Base-by-base conservation (phyloP, 1,140 invertebrate species). In the Pygmarrhopalites habei region DNA sequence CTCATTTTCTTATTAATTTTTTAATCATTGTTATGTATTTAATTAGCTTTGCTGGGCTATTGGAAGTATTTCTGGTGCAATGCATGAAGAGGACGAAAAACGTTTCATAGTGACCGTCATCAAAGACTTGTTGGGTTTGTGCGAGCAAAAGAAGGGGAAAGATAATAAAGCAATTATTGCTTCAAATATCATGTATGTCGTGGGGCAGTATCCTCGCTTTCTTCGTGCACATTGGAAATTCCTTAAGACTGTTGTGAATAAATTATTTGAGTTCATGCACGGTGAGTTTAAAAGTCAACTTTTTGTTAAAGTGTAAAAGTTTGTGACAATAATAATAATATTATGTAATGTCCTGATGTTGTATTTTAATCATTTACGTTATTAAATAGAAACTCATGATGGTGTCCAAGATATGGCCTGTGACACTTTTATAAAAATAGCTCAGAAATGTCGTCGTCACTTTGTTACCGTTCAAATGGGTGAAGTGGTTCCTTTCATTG, bases 181-280 rank as follows among this genome's bases (percentile, higher is more conserved):
- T 5, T 98, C 95, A 64, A 99, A 99, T 77, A 99, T 99, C 67
- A 99, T 99, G 97, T 99, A 99, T 77, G 96, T 99, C 66, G 97
- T 99, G 32, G 97, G 97, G 26, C 97, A 99, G 75, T 99, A 99
- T 81, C 97, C 97, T 52, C 82, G 96, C 49, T 99, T 99, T 79
- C 80, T 99, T 41, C 80, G 94, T 71, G 95, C 94, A n/a, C 97
- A 99, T 79, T 99, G 97, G 97, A 95, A 97, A 77, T 99, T 99
- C 79, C 82, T 99, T n/a, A 99, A 99, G 80, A 99, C 97, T 60
- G 97, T 99, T 73, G 95, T 99, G 49, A 99, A 99, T 80, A 99
- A 99, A 81, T 80, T 99, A 35, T 99, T 99, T 81, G 97, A 99
- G 80, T 99, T 99, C 77, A 99, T 99, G 97, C 97, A 99, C 79